Evolutionary conservation across 2,113 vertebrate genomes (phyloP).

Genomic region (Brachyhypopomus occidentalis): DNA sequence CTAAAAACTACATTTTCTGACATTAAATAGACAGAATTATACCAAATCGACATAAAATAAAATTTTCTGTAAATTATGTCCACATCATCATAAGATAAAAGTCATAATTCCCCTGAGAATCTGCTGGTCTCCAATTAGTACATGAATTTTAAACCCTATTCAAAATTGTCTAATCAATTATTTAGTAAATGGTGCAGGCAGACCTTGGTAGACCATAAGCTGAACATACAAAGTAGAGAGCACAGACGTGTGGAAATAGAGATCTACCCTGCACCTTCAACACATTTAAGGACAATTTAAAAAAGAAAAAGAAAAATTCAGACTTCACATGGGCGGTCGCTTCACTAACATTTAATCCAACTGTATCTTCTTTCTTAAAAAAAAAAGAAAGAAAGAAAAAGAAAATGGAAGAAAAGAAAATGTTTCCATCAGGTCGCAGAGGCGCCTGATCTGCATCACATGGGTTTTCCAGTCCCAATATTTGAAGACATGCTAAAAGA

Average conservation of each 20-base stretch:
- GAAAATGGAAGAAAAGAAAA: slow-evolving; percentile 57
- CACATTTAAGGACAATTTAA: slow-evolving; percentile 67
- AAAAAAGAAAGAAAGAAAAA: slow-evolving; percentile 57
- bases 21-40: slow-evolving; percentile 78
- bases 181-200: slow-evolving; percentile 79
- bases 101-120: slow-evolving; percentile 76
- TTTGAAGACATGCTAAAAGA: slow-evolving; percentile 70
- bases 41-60: slow-evolving; percentile 81
- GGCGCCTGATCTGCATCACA: slow-evolving; percentile 7
- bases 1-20: slow-evolving; percentile 79
- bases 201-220: slow-evolving; percentile 76
- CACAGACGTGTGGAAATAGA: slow-evolving; percentile 50
- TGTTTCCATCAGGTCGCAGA: slow-evolving; percentile 41
- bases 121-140: slow-evolving; percentile 81
- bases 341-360: slow-evolving; percentile 60
- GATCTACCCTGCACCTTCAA: slow-evolving; percentile 62
- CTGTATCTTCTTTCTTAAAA: not conserved
- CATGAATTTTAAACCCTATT: slow-evolving; percentile 77
- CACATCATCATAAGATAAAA: slow-evolving; percentile 84
- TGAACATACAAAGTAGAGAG: slow-evolving; percentile 74
- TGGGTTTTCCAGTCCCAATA: slow-evolving; percentile 57
- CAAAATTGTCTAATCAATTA: slow-evolving; percentile 83
- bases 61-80: slow-evolving; percentile 83
- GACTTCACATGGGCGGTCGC: slow-evolving; percentile 67
- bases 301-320: slow-evolving; percentile 45